Evolutionary conservation across 2,113 vertebrate genomes (phyloP).

Genomic region (Balaenoptera acutorostrata): DNA sequence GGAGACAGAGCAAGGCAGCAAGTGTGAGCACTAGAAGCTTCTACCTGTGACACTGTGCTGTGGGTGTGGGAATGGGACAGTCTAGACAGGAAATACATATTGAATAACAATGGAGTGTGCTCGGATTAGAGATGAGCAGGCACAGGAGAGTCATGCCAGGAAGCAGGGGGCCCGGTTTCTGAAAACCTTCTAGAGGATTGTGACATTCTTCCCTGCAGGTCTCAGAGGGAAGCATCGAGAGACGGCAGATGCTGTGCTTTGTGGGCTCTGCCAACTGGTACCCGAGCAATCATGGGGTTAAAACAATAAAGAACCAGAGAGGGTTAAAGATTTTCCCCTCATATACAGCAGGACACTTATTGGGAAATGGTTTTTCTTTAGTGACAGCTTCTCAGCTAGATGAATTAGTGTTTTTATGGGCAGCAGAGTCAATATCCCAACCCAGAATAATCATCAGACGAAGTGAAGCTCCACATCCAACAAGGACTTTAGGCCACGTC

Average conservation of each 20-base stretch:
- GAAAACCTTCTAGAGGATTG: neutral
- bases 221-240: neutral
- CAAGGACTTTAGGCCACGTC: conserved; percentile 2
- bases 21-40: neutral
- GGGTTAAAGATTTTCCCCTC: neutral
- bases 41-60: neutral
- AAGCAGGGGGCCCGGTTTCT: neutral
- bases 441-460: neutral
- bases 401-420: conserved; percentile 30
- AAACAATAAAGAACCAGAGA: neutral
- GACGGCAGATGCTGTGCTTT: neutral
- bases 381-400: conserved; percentile 32
- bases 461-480: neutral
- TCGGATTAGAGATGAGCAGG: conserved; percentile 14
- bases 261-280: neutral
- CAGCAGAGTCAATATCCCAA: conserved; percentile 2
- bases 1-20: neutral
- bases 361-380: conserved; percentile 41
- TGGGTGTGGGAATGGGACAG: neutral
- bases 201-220: neutral
- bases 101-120: neutral
- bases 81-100: conserved; percentile 29
- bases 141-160: neutral
- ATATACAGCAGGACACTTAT: neutral
- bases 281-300: neutral